Conservation (phyloP, 2,113 vertebrate species). For the Cyphomyrus discorhynchus region DNA sequence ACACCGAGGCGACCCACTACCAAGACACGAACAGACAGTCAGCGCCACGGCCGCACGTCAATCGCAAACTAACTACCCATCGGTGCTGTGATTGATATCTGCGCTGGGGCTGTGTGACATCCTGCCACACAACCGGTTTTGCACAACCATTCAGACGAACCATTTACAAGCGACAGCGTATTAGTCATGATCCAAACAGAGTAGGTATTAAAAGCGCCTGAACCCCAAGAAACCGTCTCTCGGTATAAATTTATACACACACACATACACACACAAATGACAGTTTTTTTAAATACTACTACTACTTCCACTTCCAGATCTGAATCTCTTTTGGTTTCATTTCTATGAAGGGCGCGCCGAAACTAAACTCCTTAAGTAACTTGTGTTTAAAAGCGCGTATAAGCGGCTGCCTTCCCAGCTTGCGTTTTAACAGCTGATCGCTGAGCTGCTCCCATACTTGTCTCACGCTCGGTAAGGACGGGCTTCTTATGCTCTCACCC, state of each 20-base stretch:
- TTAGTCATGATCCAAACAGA: neutral
- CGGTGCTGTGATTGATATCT: neutral
- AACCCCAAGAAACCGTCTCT: neutral
- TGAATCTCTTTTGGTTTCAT: conserved; percentile 8
- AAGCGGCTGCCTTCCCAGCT: neutral
- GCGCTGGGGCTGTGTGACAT: neutral
- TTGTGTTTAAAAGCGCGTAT: neutral
- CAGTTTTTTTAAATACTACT: neutral
- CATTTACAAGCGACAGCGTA: neutral
- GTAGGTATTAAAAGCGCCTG: neutral
- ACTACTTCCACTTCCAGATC: conserved; percentile 6
- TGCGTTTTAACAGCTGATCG: neutral
- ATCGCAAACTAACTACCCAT: neutral
- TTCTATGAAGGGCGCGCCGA: neutral
- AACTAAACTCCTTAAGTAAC: neutral
- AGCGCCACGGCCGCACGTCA: neutral
- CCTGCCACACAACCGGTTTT: neutral
- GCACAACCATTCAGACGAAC: neutral
- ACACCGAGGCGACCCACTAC: neutral
- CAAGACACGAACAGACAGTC: neutral
- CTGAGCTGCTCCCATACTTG: neutral
- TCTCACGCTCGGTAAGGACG: neutral
- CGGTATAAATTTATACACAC: neutral
- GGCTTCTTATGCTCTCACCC: neutral
- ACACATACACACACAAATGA: neutral